Conservation (phyloP, 2,888 invertebrate genomes). For the Cyaniris semiargus region DNA sequence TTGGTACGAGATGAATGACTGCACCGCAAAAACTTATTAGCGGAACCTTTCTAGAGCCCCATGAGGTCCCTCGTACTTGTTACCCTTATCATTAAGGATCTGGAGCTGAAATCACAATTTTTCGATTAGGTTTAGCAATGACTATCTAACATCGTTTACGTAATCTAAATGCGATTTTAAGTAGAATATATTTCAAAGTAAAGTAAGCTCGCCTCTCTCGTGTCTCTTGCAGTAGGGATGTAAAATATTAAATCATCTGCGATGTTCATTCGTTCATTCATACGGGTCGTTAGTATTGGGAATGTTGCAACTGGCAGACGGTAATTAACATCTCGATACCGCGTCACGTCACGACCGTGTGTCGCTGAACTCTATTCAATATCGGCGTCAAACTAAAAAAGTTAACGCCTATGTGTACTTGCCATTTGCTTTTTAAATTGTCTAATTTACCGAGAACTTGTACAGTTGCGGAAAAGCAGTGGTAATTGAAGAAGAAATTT, state of each 20-base stretch:
- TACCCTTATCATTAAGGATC: background rate
- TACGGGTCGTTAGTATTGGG: conserved; percentile 28
- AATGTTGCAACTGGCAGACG: conserved; percentile 53
- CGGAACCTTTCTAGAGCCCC: background rate
- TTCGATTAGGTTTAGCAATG: background rate
- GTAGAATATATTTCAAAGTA: background rate
- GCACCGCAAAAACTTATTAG: background rate
- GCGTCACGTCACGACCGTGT: conserved; percentile 67
- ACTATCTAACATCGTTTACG: background rate
- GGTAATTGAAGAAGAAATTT: background rate
- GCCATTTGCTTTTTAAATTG: background rate
- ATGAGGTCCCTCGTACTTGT: background rate
- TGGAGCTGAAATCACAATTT: background rate
- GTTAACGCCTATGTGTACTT: background rate
- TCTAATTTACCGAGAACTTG: too few relatives aligned
- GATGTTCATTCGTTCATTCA: conserved; percentile 23
- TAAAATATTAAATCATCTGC: background rate
- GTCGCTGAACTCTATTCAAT: conserved; percentile 60
- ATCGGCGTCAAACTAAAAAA: background rate
- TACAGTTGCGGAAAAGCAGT: too few relatives aligned
- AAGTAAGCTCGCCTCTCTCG: background rate
- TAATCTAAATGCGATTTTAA: background rate
- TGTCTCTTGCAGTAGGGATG: background rate
- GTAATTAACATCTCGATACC: conserved; percentile 71
- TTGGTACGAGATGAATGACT: background rate